Percentiles rank a stretch among this genome's conserved stretches.
Conservation (phyloP, 2,888 invertebrate species). For the Calameuta filiformis region DNA sequence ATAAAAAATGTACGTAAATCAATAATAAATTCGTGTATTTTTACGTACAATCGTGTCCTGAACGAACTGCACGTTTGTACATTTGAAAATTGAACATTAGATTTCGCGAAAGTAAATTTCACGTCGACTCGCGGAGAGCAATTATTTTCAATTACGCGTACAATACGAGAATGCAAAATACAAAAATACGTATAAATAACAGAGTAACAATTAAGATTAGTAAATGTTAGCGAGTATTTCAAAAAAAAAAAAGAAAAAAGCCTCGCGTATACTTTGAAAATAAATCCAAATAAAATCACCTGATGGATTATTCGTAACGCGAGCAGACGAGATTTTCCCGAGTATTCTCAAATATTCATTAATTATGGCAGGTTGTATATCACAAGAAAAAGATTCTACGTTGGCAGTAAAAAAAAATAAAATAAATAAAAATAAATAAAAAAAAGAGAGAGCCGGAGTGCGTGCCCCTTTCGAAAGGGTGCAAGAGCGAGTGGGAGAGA, state of each 20-base stretch:
- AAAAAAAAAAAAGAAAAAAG: not conserved
- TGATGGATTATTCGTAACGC: conserved; percentile 10
- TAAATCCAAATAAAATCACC: not conserved
- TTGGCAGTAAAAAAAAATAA: not conserved
- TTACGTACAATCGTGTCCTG: not conserved
- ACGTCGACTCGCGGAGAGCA: not conserved
- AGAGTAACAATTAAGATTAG: not conserved
- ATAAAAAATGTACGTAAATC: not conserved
- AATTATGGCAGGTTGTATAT: not conserved
- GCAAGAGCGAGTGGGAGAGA: not conserved
- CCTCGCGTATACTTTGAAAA: not conserved
- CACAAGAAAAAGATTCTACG: not conserved
- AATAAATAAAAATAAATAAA: too few relatives aligned
- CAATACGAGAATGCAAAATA: not conserved
- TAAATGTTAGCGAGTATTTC: too few relatives aligned
- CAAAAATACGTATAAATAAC: not conserved
- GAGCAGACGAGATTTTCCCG: conserved; percentile 9
- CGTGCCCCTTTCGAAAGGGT: not conserved
- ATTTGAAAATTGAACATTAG: not conserved
- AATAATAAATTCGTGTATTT: not conserved
- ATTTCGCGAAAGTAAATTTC: not conserved
- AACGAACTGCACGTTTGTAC: not conserved
- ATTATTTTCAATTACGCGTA: not conserved
- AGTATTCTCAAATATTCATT: not conserved
- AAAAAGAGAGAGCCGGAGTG: not conserved